Evolutionary conservation across 2,113 vertebrate species (phyloP), one percentile per base, ranked within the genome.

Genomic region (Eretmochelys imbricata): DNA sequence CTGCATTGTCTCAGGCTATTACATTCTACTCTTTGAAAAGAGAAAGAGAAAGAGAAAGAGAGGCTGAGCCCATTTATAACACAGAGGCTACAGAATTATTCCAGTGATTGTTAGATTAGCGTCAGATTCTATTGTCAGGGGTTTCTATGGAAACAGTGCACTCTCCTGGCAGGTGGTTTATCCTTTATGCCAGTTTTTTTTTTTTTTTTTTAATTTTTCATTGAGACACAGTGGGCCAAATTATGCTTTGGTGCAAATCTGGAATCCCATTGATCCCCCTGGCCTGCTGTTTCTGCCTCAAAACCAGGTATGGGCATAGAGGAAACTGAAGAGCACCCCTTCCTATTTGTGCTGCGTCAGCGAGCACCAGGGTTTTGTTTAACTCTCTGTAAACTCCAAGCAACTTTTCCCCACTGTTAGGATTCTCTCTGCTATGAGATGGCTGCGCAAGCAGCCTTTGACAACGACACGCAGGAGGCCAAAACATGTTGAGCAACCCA

Each of bases 141-240:
- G 90, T 97, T 97, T 11, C 97, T 93, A 96, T 96, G 95, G 97
- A 87, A 97, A 98, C 96, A 0, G 82, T 53, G 91, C 84, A 53
- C 94, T 97, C 97, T 95, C 95, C 97, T 97, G 94, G 96, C 95
- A 89, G 91, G 85, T 95, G 38, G 89, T 78, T 84, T 24, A 80
- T 95, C 95, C 90, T 93, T 54, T 16, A 0, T 88, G 95, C 85
- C 96, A 59, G 89, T 94, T 94, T 76, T 94, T 82, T 72, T 94
- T 82, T 69, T 94, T 94, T 91, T 46, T 7, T 91, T 38, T 7
- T 48, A 11, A 9, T 31, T 75, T 69, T 48, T 22, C 82, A 19
- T 0, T 0, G 72, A 89, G 31, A 35, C 69, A 48, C 50, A 3
- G 11, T 1, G 42, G 46, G 42, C 78, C 51, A 19, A 83, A 48